Conservation (phyloP, 2,113 vertebrate genomes). For the Leiothrix lutea region DNA sequence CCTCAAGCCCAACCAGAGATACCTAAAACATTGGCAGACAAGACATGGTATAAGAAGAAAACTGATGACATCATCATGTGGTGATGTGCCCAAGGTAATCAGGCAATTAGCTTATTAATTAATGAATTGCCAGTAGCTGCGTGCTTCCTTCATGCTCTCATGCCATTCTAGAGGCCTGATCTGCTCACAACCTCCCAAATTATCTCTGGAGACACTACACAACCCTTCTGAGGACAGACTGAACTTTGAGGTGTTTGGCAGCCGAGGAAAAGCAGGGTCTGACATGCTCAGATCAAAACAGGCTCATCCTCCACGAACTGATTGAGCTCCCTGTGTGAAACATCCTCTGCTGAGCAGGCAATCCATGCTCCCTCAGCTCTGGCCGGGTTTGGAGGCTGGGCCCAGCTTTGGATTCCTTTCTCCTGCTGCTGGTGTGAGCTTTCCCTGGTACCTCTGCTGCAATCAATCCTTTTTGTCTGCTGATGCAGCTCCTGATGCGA, state of each 20-base stretch:
- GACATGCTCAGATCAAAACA: rapidly evolving
- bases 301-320: neutral
- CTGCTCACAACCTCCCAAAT: neutral
- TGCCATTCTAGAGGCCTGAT: neutral
- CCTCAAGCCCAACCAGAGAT: neutral
- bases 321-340: neutral
- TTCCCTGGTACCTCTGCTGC: neutral
- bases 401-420: neutral
- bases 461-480: neutral
- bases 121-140: neutral
- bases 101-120: neutral
- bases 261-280: rapidly evolving
- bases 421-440: neutral
- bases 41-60: rapidly evolving
- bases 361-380: neutral
- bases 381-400: neutral
- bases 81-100: neutral
- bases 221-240: neutral
- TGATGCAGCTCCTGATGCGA: neutral
- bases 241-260: neutral
- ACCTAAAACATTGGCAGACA: neutral
- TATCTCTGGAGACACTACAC: neutral
- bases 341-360: neutral
- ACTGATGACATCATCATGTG: neutral
- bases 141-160: neutral